Evolutionary conservation across 2,888 invertebrate species (phyloP).

Genomic region (Metallyticus violacea): DNA sequence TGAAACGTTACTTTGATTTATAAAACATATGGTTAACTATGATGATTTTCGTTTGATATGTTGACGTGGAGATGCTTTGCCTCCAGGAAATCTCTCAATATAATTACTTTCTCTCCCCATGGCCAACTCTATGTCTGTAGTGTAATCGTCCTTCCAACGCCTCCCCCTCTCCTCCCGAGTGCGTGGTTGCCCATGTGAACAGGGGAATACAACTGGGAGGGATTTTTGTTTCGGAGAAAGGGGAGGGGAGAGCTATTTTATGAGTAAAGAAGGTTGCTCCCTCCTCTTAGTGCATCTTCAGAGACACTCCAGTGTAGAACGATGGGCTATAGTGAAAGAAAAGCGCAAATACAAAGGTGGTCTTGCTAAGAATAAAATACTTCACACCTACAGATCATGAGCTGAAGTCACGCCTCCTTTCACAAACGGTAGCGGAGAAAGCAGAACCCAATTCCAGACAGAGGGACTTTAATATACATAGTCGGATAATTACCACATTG

Average conservation of each 20-base stretch:
- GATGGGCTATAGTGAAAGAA: not conserved
- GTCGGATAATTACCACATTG: too few species aligned
- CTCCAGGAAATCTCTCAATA: not conserved
- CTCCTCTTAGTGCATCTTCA: not conserved
- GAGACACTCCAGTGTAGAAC: not conserved
- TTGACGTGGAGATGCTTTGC: not conserved
- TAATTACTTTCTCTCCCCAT: not conserved
- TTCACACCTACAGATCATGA: too few species aligned
- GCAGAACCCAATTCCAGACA: too few species aligned
- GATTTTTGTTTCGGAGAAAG: not conserved
- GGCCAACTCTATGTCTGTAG: too few species aligned
- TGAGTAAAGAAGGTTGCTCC: not conserved
- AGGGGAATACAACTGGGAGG: too few species aligned
- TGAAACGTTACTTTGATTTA: not conserved
- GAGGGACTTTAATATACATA: too few species aligned
- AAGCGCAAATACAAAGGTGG: not conserved
- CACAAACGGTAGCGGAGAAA: too few species aligned
- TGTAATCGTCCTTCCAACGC: not conserved
- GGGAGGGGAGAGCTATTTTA: slow-evolving; percentile 3
- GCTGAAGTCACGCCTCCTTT: too few species aligned
- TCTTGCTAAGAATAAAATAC: too few species aligned
- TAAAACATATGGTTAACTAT: not conserved
- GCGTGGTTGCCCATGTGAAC: too few species aligned
- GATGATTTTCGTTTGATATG: not conserved
- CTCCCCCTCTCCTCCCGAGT: too few species aligned